These are phyloP conservation scores for Hecatera dysodea DNA, from an alignment of 2,888 invertebrate genomes.

Conservation along the genomic window DNA sequence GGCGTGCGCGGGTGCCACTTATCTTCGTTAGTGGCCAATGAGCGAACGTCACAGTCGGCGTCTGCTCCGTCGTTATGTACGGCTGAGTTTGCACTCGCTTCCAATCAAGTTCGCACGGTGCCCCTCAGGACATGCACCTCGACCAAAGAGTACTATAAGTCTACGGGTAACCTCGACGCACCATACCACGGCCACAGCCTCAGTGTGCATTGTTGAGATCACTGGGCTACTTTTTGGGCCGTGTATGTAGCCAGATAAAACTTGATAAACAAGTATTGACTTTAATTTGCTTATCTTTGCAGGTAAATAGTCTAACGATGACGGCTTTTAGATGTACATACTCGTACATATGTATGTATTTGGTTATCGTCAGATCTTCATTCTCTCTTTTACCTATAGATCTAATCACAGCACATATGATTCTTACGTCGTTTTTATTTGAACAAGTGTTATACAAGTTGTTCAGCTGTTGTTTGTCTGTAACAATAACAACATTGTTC, in stretches of 20 bases:
- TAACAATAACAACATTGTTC: slow-evolving; percentile 35
- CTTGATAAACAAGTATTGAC: background rate
- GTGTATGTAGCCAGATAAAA: slow-evolving; percentile 18
- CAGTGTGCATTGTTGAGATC: slow-evolving; percentile 36
- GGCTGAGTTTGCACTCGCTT: slow-evolving; percentile 48
- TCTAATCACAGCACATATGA: background rate
- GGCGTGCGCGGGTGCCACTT: slow-evolving; percentile 57
- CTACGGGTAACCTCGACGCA: too few relatives aligned
- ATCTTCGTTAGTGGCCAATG: slow-evolving; percentile 69
- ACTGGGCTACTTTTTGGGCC: slow-evolving; percentile 7
- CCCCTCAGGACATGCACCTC: slow-evolving; percentile 6
- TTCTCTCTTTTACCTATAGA: background rate
- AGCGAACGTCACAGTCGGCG: slow-evolving; percentile 58
- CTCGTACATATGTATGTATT: too few relatives aligned
- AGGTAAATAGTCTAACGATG: background rate
- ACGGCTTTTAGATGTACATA: background rate
- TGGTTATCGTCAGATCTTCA: background rate
- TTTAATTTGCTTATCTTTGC: slow-evolving; percentile 3
- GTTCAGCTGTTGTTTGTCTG: slow-evolving; percentile 7
- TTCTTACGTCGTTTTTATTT: slow-evolving; percentile 3
- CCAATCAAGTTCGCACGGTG: slow-evolving; percentile 22
- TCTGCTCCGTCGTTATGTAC: slow-evolving; percentile 41
- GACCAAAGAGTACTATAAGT: too few relatives aligned
- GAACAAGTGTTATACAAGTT: slow-evolving; percentile 15
- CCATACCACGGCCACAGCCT: background rate